Conservation (phyloP, 2,888 invertebrate genomes). For the Eupithecia subumbrata region DNA sequence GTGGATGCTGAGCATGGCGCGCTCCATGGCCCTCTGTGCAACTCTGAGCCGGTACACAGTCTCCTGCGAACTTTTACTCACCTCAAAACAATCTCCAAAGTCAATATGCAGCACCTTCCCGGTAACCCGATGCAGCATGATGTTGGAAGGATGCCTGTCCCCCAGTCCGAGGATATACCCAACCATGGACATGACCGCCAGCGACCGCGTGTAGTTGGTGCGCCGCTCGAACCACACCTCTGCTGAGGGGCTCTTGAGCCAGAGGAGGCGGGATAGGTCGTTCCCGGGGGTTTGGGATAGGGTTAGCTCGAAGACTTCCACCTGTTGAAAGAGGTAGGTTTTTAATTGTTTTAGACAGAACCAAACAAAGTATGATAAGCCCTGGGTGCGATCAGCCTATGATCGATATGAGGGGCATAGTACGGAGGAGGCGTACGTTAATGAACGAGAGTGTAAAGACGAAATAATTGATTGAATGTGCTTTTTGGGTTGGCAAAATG, state of each 20-base stretch:
- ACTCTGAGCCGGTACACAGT: no score
- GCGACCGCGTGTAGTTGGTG: conserved; percentile 97
- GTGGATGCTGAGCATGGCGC: no score
- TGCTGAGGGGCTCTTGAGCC: conserved; percentile 98
- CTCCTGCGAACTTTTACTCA: conserved; percentile 58
- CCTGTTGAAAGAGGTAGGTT: conserved; percentile 53
- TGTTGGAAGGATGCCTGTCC: conserved; percentile 98
- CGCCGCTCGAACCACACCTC: conserved; percentile 99
- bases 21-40: no score
- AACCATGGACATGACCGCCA: conserved; percentile 99
- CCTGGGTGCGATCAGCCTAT: no score
- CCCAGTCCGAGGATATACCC: conserved; percentile 99
- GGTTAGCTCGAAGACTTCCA: conserved; percentile 99
- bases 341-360: not conserved
- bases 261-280: conserved; percentile 95
- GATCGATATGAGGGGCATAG: no score
- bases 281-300: conserved; percentile 97
- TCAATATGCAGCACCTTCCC: conserved; percentile 99
- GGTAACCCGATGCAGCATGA: conserved; percentile 98
- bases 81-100: conserved; percentile 99
- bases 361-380: no score
- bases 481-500: no score
- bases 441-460: no score
- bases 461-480: no score
- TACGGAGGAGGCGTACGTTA: no score